Conservation (phyloP, 2,888 invertebrate species). For the Myopa tessellatipennis region DNA sequence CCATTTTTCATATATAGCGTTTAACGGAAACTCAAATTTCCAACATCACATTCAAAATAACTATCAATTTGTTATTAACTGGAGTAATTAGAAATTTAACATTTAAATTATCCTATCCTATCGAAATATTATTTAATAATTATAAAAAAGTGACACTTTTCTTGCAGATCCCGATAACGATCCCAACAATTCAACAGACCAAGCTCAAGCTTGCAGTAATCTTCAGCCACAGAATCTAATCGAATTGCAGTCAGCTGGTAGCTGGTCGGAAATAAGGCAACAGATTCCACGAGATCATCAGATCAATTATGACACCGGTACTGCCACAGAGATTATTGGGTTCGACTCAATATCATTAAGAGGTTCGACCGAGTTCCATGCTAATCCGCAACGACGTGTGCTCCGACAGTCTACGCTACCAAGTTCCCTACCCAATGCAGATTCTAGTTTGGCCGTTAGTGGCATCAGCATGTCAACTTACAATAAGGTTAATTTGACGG, state of each 20-base stretch:
- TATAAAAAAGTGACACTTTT: too few species aligned
- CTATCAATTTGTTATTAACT: too few species aligned
- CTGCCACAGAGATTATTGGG: slow-evolving; percentile 58
- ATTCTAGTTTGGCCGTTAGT: slow-evolving; percentile 52
- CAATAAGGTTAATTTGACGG: slow-evolving; percentile 63
- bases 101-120: too few species aligned
- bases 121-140: too few species aligned
- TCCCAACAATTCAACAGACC: slow-evolving; percentile 59
- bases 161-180: slow-evolving; percentile 65
- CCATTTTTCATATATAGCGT: too few species aligned
- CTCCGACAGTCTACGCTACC: slow-evolving; percentile 67
- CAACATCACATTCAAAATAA: too few species aligned
- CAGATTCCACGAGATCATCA: slow-evolving; percentile 51
- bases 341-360: slow-evolving; percentile 2
- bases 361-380: slow-evolving; percentile 55
- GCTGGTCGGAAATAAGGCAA: slow-evolving; percentile 63
- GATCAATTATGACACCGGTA: slow-evolving; percentile 58
- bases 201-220: slow-evolving; percentile 68
- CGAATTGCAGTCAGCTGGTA: slow-evolving; percentile 68
- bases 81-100: too few species aligned
- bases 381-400: slow-evolving; percentile 59
- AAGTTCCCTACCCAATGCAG: slow-evolving; percentile 55
- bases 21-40: too few species aligned
- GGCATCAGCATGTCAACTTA: slow-evolving; percentile 60
- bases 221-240: slow-evolving; percentile 72